These are phyloP conservation scores for Ceratothoa steindachneri DNA, from an alignment of 2,888 invertebrate species.

Conservation along the genomic window DNA sequence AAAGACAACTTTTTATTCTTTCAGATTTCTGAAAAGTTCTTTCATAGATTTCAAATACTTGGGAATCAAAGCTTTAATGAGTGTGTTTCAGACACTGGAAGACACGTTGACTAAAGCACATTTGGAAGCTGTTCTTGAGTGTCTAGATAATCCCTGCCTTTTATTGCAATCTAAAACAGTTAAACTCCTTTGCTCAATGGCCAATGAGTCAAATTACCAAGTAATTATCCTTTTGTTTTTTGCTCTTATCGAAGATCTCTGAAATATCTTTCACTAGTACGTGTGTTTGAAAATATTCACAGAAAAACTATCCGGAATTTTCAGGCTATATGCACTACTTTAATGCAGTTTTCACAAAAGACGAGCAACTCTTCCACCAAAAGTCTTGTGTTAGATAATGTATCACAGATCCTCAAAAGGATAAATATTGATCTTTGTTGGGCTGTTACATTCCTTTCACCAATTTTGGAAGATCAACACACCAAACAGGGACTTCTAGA, in stretches of 20 bases:
- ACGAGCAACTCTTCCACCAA: constrained; percentile 13
- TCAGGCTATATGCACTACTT: constrained; percentile 31
- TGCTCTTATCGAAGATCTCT: neutral
- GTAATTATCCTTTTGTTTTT: constrained; percentile 14
- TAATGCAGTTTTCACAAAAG: constrained; percentile 26
- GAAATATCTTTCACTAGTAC: too few species aligned
- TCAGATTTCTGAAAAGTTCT: constrained; percentile 34
- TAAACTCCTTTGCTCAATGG: constrained; percentile 32
- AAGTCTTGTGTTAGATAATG: constrained; percentile 13
- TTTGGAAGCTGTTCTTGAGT: constrained; percentile 36
- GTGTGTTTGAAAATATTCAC: too few species aligned
- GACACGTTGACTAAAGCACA: constrained; percentile 28
- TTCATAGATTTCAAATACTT: constrained; percentile 33
- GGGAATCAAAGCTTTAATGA: constrained; percentile 31
- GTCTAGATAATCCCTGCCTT: constrained; percentile 24
- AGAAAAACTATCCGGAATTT: too few species aligned
- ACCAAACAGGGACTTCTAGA: neutral
- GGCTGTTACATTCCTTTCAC: constrained; percentile 25
- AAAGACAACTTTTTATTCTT: too few species aligned
- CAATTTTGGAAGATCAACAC: constrained; percentile 1
- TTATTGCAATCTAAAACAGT: constrained; percentile 30
- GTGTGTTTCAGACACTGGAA: constrained; percentile 28
- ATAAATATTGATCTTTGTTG: constrained; percentile 22
- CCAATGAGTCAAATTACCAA: constrained; percentile 35
- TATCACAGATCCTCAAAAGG: constrained; percentile 21